phyloP scores from a whole-genome alignment of 2,888 invertebrate genomes.

The Herminia tarsipennalis region DNA sequence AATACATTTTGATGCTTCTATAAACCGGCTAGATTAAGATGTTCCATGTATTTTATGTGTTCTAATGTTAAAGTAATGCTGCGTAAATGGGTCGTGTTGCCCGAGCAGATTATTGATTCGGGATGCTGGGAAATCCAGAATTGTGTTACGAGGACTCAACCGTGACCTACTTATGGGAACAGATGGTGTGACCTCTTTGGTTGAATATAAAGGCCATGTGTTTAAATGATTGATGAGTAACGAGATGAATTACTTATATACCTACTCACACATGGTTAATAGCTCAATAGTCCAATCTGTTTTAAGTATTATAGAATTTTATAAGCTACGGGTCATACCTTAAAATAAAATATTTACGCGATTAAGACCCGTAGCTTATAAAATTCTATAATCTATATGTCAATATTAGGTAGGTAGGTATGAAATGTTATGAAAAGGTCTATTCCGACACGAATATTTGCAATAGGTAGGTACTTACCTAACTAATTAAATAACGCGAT shows the following conservation, averaged over 20 bases:
- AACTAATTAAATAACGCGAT: too few relatives aligned
- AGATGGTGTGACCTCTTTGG: conserved; percentile 37
- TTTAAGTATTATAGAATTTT: too few relatives aligned
- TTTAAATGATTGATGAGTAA: conserved; percentile 1
- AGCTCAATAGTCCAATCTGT: too few relatives aligned
- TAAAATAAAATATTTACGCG: too few relatives aligned
- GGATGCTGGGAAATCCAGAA: conserved; percentile 78
- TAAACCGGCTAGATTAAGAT: conserved; percentile 45
- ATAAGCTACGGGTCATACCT: too few relatives aligned
- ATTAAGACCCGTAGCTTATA: too few relatives aligned
- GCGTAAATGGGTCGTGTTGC: conserved; percentile 50
- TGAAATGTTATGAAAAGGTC: too few relatives aligned
- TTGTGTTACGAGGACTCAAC: conserved; percentile 70
- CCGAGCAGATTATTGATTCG: conserved; percentile 66
- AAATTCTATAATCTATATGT: too few relatives aligned
- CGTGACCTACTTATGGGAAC: conserved; percentile 72
- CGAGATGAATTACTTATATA: background rate
- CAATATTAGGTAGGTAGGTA: too few relatives aligned
- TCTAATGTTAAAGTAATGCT: conserved; percentile 39
- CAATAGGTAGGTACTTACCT: too few relatives aligned
- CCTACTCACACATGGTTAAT: too few relatives aligned
- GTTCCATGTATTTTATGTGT: conserved; percentile 33
- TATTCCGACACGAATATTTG: too few relatives aligned
- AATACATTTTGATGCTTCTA: conserved; percentile 32
- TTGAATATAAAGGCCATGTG: background rate